phyloP scores from a whole-genome alignment of 2,888 invertebrate species.

The Tetragnatha montana region DNA sequence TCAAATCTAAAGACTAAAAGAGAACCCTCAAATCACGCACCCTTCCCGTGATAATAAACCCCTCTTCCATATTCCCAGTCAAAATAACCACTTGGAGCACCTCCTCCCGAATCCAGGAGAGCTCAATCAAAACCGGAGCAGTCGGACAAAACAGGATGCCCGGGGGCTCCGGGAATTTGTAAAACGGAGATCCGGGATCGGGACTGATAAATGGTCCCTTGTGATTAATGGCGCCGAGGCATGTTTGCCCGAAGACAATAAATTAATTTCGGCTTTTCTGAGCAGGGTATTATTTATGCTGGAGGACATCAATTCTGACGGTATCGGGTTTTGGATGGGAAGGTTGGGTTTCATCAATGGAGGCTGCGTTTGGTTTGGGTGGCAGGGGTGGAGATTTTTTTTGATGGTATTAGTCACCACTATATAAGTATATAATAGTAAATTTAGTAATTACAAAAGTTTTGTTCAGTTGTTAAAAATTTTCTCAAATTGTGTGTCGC shows the following conservation, averaged over 20 bases:
- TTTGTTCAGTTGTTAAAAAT: too few relatives aligned
- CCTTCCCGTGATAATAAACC: background rate
- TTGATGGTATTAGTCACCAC: too few relatives aligned
- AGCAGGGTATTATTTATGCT: background rate
- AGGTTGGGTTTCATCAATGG: too few relatives aligned
- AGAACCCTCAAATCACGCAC: background rate
- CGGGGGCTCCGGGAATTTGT: background rate
- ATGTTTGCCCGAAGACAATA: constrained; percentile 47
- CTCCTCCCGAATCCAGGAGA: background rate
- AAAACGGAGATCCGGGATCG: background rate
- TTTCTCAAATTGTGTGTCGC: too few relatives aligned
- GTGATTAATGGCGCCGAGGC: constrained; percentile 40
- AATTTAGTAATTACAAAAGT: too few relatives aligned
- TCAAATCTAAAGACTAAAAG: background rate
- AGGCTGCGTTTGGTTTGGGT: too few relatives aligned
- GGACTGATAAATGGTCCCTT: constrained; percentile 28
- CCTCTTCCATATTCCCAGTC: too few relatives aligned
- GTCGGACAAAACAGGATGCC: background rate
- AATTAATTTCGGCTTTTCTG: constrained; percentile 36
- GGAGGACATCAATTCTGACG: background rate
- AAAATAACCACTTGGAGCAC: too few relatives aligned
- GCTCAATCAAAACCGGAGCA: background rate
- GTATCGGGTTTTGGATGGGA: background rate
- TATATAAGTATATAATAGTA: too few relatives aligned
- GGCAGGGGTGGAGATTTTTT: too few relatives aligned